Evolutionary conservation across 1,140 invertebrate genomes (phyloP).

Genomic region (Caerostris darwini): DNA sequence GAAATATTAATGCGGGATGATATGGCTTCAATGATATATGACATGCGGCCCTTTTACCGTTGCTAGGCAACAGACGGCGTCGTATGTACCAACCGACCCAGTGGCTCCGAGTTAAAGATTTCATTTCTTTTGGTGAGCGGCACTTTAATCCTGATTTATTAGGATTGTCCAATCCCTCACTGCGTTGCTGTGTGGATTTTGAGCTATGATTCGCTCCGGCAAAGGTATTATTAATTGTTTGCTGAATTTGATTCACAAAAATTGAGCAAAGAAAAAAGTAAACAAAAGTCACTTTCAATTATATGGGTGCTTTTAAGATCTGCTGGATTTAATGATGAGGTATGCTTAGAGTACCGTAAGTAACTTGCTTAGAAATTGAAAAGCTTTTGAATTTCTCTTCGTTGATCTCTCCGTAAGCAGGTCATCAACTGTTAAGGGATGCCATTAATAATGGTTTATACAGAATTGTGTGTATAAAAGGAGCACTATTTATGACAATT

Average conservation of each 20-base stretch:
- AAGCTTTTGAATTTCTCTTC: too few species aligned
- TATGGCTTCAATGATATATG: conserved; percentile 68
- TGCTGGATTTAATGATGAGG: background rate
- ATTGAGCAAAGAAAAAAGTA: background rate
- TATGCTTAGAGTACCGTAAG: background rate
- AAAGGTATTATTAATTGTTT: conserved; percentile 49
- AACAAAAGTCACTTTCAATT: background rate
- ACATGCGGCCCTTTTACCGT: conserved; percentile 43
- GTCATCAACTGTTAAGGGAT: too few species aligned
- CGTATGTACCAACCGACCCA: conserved; percentile 54
- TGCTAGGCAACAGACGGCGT: conserved; percentile 68
- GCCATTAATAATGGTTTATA: too few species aligned
- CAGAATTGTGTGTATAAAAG: too few species aligned
- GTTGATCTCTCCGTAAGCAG: too few species aligned
- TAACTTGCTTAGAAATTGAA: too few species aligned
- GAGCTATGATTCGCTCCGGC: background rate
- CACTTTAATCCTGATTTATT: conserved; percentile 75
- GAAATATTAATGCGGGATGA: conserved; percentile 71
- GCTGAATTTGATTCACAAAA: conserved; percentile 6
- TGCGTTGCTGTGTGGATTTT: background rate
- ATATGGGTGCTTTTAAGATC: background rate
- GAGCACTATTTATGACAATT: too few species aligned
- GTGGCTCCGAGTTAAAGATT: conserved; percentile 59
- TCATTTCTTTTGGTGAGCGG: conserved; percentile 71
- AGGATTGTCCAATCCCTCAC: conserved; percentile 22